Evolutionary conservation across 1,140 invertebrate species (phyloP), one percentile per base, ranked within the genome.

Genomic region (Trichomalopsis sarcophagae): DNA sequence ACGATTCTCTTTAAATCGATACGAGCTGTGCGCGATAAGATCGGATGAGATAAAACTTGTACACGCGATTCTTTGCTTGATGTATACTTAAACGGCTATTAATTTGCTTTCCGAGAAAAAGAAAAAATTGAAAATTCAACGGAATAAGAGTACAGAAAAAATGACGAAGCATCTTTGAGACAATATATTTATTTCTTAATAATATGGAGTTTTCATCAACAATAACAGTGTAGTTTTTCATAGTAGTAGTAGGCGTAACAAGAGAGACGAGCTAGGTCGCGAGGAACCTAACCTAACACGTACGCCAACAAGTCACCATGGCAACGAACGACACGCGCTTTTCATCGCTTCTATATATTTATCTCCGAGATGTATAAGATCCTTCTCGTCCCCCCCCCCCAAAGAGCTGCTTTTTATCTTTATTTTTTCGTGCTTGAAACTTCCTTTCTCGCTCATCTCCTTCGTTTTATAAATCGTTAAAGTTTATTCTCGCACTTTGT

Each of bases 161-260:
- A 6, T 27, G 33, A 36, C 33, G 33, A 62, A 33, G 80, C n/a
- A 84, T 86, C 86, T 89, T 92, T 92, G 89, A 93, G 92, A 92
- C 89, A 92, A 93, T 93, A 93, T 93, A 93, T 93, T 93, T 93
- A 93, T 93, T 93, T 92, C 89, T 91, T 93, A 91, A 91, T 91
- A 91, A 91, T 93, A 91, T 90, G 90, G 92, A 93, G 91, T 91
- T 92, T 91, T 92, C 89, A 91, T 92, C 91, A 93, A 92, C 92
- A 93, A 93, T 93, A 93, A 93, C 92, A 93, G 92, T 92, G 90
- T 93, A 91, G 87, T 90, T 87, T 86, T 82, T 86, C 78, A 76
- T 86, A 86, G 82, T 87, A 88, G 82, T 85, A 87, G 91, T 93
- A 93, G 92, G 91, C 91, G 92, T 92, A 92, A 92, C 91, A 92